Percentiles rank a stretch among this genome's conserved stretches.
These are phyloP conservation scores for Heliothis subflexa DNA, from an alignment of 1,140 invertebrate species.

Conservation along the genomic window DNA sequence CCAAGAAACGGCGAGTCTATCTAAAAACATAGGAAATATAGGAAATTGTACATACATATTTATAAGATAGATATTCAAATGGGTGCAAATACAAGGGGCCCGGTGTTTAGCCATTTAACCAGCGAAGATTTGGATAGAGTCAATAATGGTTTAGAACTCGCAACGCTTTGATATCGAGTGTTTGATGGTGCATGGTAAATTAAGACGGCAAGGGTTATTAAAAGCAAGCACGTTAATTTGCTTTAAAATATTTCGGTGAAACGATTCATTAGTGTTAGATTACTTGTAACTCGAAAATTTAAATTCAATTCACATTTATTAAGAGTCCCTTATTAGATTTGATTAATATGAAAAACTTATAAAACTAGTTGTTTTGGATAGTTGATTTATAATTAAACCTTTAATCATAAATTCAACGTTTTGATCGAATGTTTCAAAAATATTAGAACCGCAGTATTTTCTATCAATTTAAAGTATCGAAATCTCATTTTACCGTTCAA, in stretches of 20 bases:
- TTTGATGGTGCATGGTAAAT: neutral
- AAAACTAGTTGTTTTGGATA: too few species aligned
- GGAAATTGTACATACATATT: slow-evolving; percentile 53
- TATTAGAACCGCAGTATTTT: neutral
- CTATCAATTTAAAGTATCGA: neutral
- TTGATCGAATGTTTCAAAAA: too few species aligned
- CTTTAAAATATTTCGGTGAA: neutral
- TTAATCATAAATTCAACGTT: too few species aligned
- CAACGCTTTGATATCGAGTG: neutral
- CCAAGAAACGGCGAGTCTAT: neutral
- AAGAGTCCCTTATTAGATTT: too few species aligned
- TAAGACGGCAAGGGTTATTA: neutral
- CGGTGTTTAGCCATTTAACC: slow-evolving; percentile 47
- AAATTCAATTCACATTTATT: too few species aligned
- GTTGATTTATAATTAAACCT: too few species aligned
- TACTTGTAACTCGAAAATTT: too few species aligned
- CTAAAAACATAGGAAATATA: slow-evolving; percentile 51
- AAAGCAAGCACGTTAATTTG: neutral
- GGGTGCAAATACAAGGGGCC: slow-evolving; percentile 51
- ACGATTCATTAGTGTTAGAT: too few species aligned
- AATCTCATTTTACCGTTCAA: neutral
- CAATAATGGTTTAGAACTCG: slow-evolving; percentile 15
- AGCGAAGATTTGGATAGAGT: slow-evolving; percentile 50
- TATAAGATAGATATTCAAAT: slow-evolving; percentile 58
- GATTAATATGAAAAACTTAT: too few species aligned